phyloP scores from a whole-genome alignment of 2,888 invertebrate species.

The Trichogramma dendrolimi region DNA sequence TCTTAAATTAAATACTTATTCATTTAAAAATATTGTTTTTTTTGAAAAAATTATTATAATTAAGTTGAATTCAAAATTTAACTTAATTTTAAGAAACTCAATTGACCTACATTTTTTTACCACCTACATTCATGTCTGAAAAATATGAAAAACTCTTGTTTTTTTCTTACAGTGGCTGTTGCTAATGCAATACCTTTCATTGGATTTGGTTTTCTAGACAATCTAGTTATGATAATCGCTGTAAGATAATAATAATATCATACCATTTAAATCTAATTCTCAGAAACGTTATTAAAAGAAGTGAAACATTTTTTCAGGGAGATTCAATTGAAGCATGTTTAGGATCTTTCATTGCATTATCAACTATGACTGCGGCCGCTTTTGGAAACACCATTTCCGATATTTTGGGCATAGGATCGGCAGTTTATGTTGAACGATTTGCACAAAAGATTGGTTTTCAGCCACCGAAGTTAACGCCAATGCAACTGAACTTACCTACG shows the following conservation, averaged over 20 bases:
- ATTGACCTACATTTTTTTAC: too few species aligned
- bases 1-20: too few species aligned
- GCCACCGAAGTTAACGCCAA: constrained; percentile 79
- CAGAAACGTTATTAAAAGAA: background rate
- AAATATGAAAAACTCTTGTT: background rate
- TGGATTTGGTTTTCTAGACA: constrained; percentile 97
- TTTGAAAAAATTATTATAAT: too few species aligned
- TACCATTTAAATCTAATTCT: background rate
- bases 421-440: constrained; percentile 86
- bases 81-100: too few species aligned
- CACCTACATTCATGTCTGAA: too few species aligned
- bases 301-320: constrained; percentile 63
- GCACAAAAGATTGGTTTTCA: constrained; percentile 77
- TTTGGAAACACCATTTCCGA: constrained; percentile 96
- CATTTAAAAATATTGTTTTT: too few species aligned
- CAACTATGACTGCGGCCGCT: constrained; percentile 94
- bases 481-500: constrained; percentile 79
- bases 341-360: constrained; percentile 80
- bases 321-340: constrained; percentile 89
- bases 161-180: constrained; percentile 68
- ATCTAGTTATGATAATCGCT: constrained; percentile 96
- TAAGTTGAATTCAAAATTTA: too few species aligned
- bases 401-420: constrained; percentile 89
- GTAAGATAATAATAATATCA: constrained; percentile 64
- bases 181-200: constrained; percentile 94